phyloP scores from a whole-genome alignment of 2,888 invertebrate species.

The Clivina fossor region DNA sequence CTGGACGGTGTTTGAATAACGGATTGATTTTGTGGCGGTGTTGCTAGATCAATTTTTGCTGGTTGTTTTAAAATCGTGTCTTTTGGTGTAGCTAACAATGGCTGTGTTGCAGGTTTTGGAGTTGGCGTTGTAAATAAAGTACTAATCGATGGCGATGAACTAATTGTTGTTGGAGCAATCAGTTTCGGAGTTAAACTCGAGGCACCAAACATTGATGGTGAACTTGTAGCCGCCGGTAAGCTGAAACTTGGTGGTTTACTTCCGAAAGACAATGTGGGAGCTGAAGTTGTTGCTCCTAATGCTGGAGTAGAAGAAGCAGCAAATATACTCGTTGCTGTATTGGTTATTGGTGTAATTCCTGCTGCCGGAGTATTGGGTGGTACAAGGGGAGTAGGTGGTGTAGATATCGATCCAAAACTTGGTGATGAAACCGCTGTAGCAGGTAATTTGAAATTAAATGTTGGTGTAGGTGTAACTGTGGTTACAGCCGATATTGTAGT shows the following conservation, averaged over 20 bases:
- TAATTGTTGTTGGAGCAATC: neutral
- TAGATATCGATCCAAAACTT: too few relatives aligned
- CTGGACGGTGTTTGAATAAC: neutral
- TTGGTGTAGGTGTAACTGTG: too few relatives aligned
- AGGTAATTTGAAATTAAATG: too few relatives aligned
- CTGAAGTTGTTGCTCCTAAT: neutral
- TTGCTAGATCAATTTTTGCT: slow-evolving; percentile 13
- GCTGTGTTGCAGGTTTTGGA: slow-evolving; percentile 2
- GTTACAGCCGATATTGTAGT: neutral
- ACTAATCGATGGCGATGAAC: neutral
- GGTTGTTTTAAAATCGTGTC: neutral
- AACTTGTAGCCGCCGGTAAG: neutral
- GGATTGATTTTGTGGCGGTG: neutral
- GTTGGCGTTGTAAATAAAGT: neutral
- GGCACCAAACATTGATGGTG: slow-evolving; percentile 5
- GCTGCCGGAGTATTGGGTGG: neutral
- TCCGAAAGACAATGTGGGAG: neutral
- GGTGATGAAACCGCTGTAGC: too few relatives aligned
- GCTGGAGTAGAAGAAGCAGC: neutral
- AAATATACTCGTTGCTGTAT: neutral
- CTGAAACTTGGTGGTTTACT: neutral
- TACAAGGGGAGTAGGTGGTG: neutral
- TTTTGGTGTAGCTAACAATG: slow-evolving; percentile 21
- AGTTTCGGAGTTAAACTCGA: neutral
- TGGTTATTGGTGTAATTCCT: neutral